phyloP scores from a whole-genome alignment of 30 jellyfish, hydroid and myxozoan genomes.

The Pseudorhiza aurosa region DNA sequence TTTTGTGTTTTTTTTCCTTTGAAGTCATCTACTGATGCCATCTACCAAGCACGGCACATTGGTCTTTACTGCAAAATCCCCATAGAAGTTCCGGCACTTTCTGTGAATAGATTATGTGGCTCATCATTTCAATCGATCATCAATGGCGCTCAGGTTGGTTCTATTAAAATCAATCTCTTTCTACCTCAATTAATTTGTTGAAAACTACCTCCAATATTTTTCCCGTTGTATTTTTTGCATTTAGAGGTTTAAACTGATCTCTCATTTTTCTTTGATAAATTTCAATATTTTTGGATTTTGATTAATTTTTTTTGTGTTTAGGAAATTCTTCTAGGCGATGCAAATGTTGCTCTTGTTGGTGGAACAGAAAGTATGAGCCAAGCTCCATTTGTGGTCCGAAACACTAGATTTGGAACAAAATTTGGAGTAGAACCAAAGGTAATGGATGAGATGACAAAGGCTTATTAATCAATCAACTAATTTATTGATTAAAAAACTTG shows the following conservation, averaged over 20 bases:
- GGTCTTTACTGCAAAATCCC: slow-evolving; percentile 79
- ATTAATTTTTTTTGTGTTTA: not conserved
- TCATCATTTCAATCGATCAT: slow-evolving; percentile 90
- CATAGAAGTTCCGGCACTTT: slow-evolving; percentile 73
- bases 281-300: not conserved
- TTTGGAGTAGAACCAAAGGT: slow-evolving; percentile 87
- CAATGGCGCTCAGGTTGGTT: slow-evolving; percentile 88
- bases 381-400: slow-evolving; percentile 88
- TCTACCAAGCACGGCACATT: slow-evolving; percentile 90
- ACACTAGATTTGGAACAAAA: slow-evolving; percentile 78
- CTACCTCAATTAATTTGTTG: too few species aligned
- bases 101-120: slow-evolving; percentile 93
- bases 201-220: too few species aligned
- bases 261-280: too few species aligned
- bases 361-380: slow-evolving; percentile 99
- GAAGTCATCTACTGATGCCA: slow-evolving; percentile 92
- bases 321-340: slow-evolving; percentile 95
- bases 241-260: too few species aligned
- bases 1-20: not conserved
- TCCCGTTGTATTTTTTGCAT: too few species aligned
- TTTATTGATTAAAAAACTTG: too few species aligned
- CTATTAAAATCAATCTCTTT: too few species aligned
- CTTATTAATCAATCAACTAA: too few species aligned
- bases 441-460: too few species aligned
- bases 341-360: slow-evolving; percentile 90